Evolutionary conservation across 2,888 invertebrate genomes (phyloP), one percentile per base, ranked within the genome.

Genomic region (Rhaphigaster nebulosa): DNA sequence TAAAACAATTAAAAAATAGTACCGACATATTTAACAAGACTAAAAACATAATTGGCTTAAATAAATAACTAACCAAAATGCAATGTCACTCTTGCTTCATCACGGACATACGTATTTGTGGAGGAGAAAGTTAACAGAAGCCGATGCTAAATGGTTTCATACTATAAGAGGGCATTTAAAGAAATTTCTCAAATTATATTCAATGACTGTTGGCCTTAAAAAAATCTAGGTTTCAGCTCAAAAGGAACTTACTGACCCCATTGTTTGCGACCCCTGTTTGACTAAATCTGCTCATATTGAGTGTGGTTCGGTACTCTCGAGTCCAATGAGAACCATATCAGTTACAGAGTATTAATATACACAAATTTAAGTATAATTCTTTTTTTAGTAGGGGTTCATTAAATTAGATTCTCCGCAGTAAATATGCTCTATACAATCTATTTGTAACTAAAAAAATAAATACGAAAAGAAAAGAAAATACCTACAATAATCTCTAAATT

Each of bases 111-210:
- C 34, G 0, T 70, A 34, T 70, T 76, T 38, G 29, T 38, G 38
- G 70, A 38, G 34, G 70, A 38, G 70, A 76, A 76, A 76, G 70
- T 76, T n/a, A 34, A 70, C 29, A 76, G 38, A 2, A 76, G 70
- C 6, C 38, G 20, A 8, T 20, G 20, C 4, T 34, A 76, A 76
- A 76, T 76, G 70, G 70, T 38, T 23, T 38, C 38, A 20, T 76
- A 34, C 70, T 38, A 76, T 38, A 38, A 38, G 38, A 3, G 70
- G 70, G 38, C 23, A 23, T 76, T 38, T 38, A 76, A 76, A 76
- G 70, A 76, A 76, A 76, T 38, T 76, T 34, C 38, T 76, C 34
- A 38, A 38, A 76, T 76, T 76, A 76, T 76, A 76, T 76, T 76
- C 70, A 34, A 76, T 76, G 70, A 76, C 70, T 38, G 34, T 20